Evolutionary conservation across 2,888 invertebrate genomes (phyloP).

Genomic region (Autographa gamma): DNA sequence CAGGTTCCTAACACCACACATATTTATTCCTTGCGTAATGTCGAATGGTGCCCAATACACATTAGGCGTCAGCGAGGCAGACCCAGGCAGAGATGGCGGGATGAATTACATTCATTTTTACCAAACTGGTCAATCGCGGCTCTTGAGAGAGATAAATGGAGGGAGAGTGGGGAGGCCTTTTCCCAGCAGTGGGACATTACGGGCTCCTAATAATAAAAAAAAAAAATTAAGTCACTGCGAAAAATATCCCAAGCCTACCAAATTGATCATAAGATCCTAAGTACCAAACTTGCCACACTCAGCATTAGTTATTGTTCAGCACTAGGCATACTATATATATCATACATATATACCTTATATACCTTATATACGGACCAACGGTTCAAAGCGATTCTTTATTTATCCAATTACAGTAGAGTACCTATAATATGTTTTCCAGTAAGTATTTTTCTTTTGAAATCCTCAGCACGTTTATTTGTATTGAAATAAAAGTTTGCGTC

Average conservation of each 20-base stretch:
- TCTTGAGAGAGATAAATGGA: too few relatives aligned
- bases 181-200: too few relatives aligned
- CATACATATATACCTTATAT: too few relatives aligned
- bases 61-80: too few relatives aligned
- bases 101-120: too few relatives aligned
- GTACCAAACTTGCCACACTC: neutral
- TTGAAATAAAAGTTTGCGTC: constrained; percentile 34
- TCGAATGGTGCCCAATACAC: too few relatives aligned
- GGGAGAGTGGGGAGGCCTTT: too few relatives aligned
- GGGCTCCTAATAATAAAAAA: neutral
- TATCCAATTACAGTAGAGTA: constrained; percentile 34
- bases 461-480: constrained; percentile 24
- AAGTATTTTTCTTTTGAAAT: constrained; percentile 42
- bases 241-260: neutral
- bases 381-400: constrained; percentile 26
- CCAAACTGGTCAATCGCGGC: too few relatives aligned
- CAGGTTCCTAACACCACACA: too few relatives aligned
- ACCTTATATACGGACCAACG: neutral
- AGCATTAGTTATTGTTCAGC: constrained; percentile 3
- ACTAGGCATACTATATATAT: neutral
- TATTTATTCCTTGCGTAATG: too few relatives aligned
- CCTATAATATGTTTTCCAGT: constrained; percentile 26
- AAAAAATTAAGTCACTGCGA: neutral
- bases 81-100: too few relatives aligned
- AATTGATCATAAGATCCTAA: neutral